A percentile compares a stretch with the other conserved stretches of the same genome.
Conservation (phyloP, 2,888 invertebrate species). For the Oithona nana region DNA sequence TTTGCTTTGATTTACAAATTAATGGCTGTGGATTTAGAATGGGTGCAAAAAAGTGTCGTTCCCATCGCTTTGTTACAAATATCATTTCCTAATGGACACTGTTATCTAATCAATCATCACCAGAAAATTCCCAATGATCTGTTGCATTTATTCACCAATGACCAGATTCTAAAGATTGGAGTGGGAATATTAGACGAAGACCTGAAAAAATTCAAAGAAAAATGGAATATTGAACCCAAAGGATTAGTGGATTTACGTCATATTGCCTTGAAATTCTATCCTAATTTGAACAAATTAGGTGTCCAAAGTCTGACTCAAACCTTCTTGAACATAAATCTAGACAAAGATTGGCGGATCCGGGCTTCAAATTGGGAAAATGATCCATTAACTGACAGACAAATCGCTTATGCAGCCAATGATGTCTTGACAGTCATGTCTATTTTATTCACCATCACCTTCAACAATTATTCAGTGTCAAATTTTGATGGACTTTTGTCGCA, state of each 20-base stretch:
- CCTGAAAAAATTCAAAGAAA: background rate
- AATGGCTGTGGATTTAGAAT: background rate
- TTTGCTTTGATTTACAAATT: background rate
- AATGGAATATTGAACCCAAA: background rate
- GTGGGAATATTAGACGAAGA: background rate
- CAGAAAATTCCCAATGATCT: background rate
- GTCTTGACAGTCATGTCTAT: background rate
- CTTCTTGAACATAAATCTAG: background rate
- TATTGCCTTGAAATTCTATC: background rate
- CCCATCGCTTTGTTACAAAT: background rate
- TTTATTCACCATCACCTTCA: background rate
- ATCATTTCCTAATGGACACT: background rate
- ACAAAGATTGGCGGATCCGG: constrained; percentile 3
- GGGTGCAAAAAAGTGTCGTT: background rate
- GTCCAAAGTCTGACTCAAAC: background rate
- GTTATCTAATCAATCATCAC: background rate
- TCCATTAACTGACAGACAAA: background rate
- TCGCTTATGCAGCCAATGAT: constrained; percentile 1
- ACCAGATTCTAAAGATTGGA: background rate
- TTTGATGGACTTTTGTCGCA: background rate
- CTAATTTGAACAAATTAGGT: background rate
- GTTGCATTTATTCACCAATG: background rate
- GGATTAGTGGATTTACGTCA: background rate
- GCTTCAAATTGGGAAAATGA: background rate
- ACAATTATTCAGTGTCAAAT: background rate